Conservation (phyloP, 2,888 invertebrate genomes). For the Drosophila recens region DNA sequence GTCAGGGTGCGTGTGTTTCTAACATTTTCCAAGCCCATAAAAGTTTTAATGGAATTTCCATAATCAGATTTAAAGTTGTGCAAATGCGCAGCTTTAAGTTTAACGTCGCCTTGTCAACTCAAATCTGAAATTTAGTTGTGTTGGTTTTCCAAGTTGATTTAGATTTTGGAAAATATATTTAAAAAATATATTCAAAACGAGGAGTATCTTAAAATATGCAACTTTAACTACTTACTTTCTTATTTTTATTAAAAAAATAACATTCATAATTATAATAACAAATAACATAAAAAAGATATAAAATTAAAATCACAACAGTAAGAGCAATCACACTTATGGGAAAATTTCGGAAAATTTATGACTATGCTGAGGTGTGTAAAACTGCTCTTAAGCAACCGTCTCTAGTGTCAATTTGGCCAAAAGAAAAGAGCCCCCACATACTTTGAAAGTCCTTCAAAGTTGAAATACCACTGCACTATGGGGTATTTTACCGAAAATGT, state of each 20-base stretch:
- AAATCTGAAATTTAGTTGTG: conserved; percentile 24
- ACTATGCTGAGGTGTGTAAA: conserved; percentile 10
- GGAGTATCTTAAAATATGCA: no score
- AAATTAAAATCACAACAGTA: no score
- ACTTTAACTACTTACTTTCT: no score
- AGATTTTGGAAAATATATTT: neutral
- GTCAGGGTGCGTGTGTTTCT: conserved; percentile 68
- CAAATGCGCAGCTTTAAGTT: conserved; percentile 8
- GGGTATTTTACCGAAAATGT: no score
- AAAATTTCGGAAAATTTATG: neutral
- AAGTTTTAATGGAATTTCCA: conserved; percentile 78
- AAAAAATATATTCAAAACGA: neutral
- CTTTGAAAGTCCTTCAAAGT: conserved; percentile 56
- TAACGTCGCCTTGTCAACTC: conserved; percentile 5
- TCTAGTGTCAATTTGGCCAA: conserved; percentile 23
- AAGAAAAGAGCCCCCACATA: conserved; percentile 1
- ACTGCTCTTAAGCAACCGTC: conserved; percentile 18
- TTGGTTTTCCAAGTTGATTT: conserved; percentile 4
- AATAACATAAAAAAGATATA: no score
- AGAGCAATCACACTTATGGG: no score
- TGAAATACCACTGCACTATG: conserved; percentile 51
- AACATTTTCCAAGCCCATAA: conserved; percentile 63
- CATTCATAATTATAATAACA: no score
- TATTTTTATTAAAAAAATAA: no score
- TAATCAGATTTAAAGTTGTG: conserved; percentile 68